Percentiles rank a stretch among this genome's conserved stretches.
phyloP scores from a whole-genome alignment of 2,113 vertebrate genomes.

The Protomyctophum bolini region DNA sequence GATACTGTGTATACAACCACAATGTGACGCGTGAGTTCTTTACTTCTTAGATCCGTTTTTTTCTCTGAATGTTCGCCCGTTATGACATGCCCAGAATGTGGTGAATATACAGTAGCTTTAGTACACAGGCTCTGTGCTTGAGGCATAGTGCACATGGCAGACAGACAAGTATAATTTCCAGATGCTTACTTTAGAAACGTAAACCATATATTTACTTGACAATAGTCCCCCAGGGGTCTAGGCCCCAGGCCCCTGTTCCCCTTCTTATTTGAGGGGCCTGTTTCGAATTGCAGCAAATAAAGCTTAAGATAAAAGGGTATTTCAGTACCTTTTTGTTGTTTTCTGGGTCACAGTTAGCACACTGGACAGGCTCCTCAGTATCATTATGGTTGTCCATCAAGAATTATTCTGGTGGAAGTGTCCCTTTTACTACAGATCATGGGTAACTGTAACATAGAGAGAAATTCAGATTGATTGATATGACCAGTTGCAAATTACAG shows the following conservation, averaged over 20 bases:
- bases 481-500: no score
- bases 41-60: no score
- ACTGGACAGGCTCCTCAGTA: slow-evolving; percentile 81
- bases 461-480: not conserved
- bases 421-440: slow-evolving; percentile 87
- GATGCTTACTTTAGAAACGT: no score
- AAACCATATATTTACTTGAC: not conserved
- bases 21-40: no score
- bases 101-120: no score
- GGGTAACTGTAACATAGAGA: slow-evolving; percentile 77
- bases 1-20: no score
- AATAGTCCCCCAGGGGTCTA: no score
- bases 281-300: not conserved
- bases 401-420: slow-evolving; percentile 89
- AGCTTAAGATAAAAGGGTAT: not conserved
- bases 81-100: no score
- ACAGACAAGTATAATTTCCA: not conserved
- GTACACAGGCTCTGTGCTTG: not conserved
- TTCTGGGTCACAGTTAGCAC: slow-evolving; percentile 91
- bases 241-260: no score
- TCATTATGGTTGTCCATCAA: slow-evolving; percentile 89
- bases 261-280: no score
- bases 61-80: no score
- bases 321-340: slow-evolving; percentile 80
- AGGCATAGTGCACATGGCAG: slow-evolving; percentile 4